Evolutionary conservation across 30 jellyfish, hydroid and myxozoan genomes (phyloP), one percentile per base, ranked within the genome.

Genomic region (Sanderia malayensis): DNA sequence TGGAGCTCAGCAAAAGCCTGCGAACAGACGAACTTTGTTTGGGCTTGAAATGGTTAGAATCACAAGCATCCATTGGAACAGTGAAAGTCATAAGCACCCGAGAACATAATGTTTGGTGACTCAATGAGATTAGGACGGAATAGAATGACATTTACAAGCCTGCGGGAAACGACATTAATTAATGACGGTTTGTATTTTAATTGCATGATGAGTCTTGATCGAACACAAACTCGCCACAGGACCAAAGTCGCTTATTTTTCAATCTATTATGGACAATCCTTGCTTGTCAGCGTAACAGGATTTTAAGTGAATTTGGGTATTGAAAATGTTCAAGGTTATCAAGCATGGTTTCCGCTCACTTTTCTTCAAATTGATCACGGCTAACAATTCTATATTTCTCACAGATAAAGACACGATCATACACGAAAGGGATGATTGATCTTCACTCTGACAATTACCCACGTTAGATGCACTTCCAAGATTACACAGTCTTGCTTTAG

Each of bases 141-240:
- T 3, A 49, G 18, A 49, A 49, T 49, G 64, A 49, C 64, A 49
- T 19, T 49, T 15, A 18, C 8, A 49, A 49, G 18, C 8, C 64
- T 49, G 64, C 64, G 64, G 64, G 64, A 49, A 24, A 19, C 64
- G 18, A 49, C 8, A 49, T 19, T 49, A 24, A 49, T 49, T 49
- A n/a, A 49, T 49, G 64, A 49, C 18, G 64, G 64, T 4, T 49
- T 49, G 64, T 49, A 49, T 4, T 4, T 49, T 49, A 19, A 49
- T 49, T 49, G 64, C 27, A 49, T 49, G 64, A 49, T 49, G 27
- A 24, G 2, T 49, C 64, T 19, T 19, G 25, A 49, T 49, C 64
- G 11, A 11, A 49, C 24, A 19, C 64, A 49, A 19, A 49, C 2
- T 49, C 64, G 3, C 64, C 64, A 49, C 64, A 24, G 64, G 64